Evolutionary conservation across 2,113 vertebrate species (phyloP), one percentile per base, ranked within the genome.

Genomic region (Illadopsis cleaveri): DNA sequence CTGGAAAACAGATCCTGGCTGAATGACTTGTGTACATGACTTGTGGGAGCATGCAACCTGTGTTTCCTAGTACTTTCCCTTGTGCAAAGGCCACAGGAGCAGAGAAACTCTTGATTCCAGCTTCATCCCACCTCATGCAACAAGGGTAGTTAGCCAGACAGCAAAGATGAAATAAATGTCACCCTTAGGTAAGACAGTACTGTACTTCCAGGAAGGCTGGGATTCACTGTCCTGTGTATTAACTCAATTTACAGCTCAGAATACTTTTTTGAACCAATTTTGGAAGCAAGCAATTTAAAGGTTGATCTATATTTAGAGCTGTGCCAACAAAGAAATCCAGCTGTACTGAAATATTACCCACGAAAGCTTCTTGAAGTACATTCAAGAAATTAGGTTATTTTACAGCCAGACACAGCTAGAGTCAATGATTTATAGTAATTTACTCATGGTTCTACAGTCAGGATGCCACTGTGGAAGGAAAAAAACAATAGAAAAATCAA

Each of bases 381-480:
- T 50, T 76, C 62, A 87, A 84, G 40, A 85, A 95, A 91, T 77
- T 28, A 71, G 62, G 12, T 31, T 91, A 57, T 85, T 96, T 95
- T 91, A 66, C 28, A 91, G 75, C 45, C 84, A 93, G 89, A 76
- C 9, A 5, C 37, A 90, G 50, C 33, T 65, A 47, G 42, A 79
- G 45, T 51, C 47, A 85, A 54, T 47, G 54, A 87, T 91, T 73
- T 80, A 69, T 14, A 87, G 30, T 20, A 57, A 50, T 91, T 91
- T 53, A 37, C 42, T 72, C 33, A 38, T 1, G 1, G 20, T 81
- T 73, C 30, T 35, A 61, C 28, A 47, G 50, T 45, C 79, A 73
- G 37, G 23, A 91, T 61, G 20, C 12, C 50, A 76, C 23, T 42
- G 70, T 1, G 1, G 38, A 95, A 89, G 33, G 42, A 93, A 80